Percentiles rank a stretch among this genome's conserved stretches.
Conservation (phyloP, 53 echinoderm and acorn worm genomes). For the Patiria pectinifera region DNA sequence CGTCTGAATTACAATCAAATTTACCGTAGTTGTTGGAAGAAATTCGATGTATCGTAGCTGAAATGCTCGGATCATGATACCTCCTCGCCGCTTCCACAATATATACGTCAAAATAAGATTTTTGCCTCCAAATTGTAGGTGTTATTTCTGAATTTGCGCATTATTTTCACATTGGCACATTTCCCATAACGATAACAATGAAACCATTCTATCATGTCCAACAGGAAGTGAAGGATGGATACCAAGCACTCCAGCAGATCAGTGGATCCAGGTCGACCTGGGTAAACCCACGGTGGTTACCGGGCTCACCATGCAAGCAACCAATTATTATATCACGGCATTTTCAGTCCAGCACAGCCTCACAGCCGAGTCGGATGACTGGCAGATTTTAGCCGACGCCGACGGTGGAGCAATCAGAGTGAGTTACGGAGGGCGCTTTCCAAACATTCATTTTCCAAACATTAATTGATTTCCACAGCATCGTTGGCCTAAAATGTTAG, state of each 20-base stretch:
- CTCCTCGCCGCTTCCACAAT: too few relatives aligned
- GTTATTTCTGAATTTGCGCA: neutral
- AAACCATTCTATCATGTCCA: neutral
- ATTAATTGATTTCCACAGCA: too few relatives aligned
- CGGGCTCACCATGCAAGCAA: neutral
- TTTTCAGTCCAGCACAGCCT: neutral
- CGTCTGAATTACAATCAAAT: too few relatives aligned
- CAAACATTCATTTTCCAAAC: too few relatives aligned
- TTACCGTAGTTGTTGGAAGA: too few relatives aligned
- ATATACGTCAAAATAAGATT: too few relatives aligned
- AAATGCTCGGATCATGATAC: too few relatives aligned
- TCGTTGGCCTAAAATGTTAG: too few relatives aligned
- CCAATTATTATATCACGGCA: neutral
- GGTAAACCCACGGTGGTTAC: neutral
- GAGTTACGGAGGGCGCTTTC: neutral
- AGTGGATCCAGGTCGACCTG: conserved; percentile 13
- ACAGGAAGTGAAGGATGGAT: neutral
- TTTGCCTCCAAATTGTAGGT: neutral
- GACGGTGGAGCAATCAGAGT: neutral
- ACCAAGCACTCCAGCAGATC: neutral
- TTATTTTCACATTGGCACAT: too few relatives aligned
- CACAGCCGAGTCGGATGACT: conserved; percentile 6
- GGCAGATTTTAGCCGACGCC: neutral
- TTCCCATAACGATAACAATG: neutral
- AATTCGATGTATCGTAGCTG: too few relatives aligned